Base-by-base conservation (phyloP, 2,113 vertebrate species). In the Poecilia latipinna region DNA sequence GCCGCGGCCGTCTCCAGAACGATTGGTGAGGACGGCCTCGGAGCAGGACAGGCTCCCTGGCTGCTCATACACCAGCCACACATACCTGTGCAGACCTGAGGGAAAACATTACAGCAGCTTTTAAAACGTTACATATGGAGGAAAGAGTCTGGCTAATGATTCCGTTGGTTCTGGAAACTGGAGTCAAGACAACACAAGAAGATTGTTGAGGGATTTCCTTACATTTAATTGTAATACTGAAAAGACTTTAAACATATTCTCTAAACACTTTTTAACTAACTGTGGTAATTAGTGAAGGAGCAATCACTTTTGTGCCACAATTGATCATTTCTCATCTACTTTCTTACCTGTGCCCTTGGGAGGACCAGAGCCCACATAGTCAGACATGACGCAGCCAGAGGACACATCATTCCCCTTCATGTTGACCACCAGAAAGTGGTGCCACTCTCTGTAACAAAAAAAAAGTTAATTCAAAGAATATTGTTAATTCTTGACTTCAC, bases 41-140 rank as follows among this genome's bases (percentile, higher is more conserved):
- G 85, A 90, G 90, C 97, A 99, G 87, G 86, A 90, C 60, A 99
- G 86, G 0, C 70, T 75, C 61, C 90, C 91, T 0, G 93, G 61
- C 94, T 99, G 97, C 89, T 97, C 96, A 0, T 98, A 99, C 70
- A 98, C 96, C 89, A 99, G 94, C 97, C 97, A 99, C 85, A 99
- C 95, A 0, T 99, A 99, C 72, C 97, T 95, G 87, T 99, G 97
- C 32, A 99, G 96, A 77, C 97, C 97, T 99, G 88, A 0, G 0
- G 44, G 19, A 3, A 63, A 48, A 48, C 17, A 48, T 42, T 42
- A 4, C 39, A 42, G 39, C 39, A 42, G 39, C 3, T 15, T 12
- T 42, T 12, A 42, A 42, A 42, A 42, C 13, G 39, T 42, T 42
- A 4, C 13, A 42, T 15, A 15, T 15, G 39, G 39, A 42, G 13